Evolutionary conservation across 1,140 invertebrate genomes (phyloP), one percentile per base, ranked within the genome.

Genomic region (Aphelenchoides avenae): DNA sequence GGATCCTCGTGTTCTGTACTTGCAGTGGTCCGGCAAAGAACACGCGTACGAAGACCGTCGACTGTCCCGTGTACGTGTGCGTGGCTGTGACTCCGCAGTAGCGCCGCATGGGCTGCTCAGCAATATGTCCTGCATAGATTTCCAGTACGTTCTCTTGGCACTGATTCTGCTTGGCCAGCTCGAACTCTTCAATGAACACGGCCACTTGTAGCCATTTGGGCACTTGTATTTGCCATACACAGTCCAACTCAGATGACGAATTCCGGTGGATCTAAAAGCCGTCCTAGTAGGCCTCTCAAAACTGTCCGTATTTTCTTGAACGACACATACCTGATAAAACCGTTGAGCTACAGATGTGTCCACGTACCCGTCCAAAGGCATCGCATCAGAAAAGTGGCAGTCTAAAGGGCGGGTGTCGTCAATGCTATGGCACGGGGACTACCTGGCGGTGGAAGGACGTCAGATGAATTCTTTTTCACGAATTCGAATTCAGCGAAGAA

Each of bases 401-500:
- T 52, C 50, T 52, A 56, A 55, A 52, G n/a, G n/a, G n/a, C n/a
- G n/a, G n/a, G n/a, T n/a, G n/a, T n/a, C n/a, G n/a, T n/a, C n/a
- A n/a, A n/a, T n/a, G n/a, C n/a, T n/a, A n/a, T n/a, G n/a, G n/a
- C n/a, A n/a, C n/a, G n/a, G n/a, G n/a, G n/a, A n/a, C n/a, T 55
- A 55, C 49, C 44, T 11, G 44, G 20, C 39, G 48, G 20, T 56
- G 24, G 50, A 11, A 52, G 18, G 51, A 52, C 43, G 56, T 51
- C n/a, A 3, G 50, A 11, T 52, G n/a, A n/a, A n/a, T n/a, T n/a
- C n/a, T 52, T 54, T 15, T 52, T 15, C 15, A 27, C 58, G 26
- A 61, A 61, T 44, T 61, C 56, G 31, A 61, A 61, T 54, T 62
- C 58, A 27, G 58, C 58, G n/a, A 18, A 34, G 22, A 61, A 61